phyloP scores from a whole-genome alignment of 2,888 invertebrate species.

The Amblyteles armatorius region DNA sequence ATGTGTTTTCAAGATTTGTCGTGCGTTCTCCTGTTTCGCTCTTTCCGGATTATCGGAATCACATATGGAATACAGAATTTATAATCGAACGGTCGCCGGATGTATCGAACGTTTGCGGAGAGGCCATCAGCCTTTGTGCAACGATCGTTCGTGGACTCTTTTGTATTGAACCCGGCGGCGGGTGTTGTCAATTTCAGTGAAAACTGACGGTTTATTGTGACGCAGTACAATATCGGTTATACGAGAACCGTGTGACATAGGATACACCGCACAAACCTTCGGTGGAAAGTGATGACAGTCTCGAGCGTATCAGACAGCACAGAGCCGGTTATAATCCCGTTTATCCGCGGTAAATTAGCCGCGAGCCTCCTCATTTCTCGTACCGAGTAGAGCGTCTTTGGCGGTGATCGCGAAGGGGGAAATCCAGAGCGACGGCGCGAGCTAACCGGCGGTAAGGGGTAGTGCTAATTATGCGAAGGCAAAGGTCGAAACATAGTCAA shows the following conservation, averaged over 20 bases:
- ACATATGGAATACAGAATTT: not conserved
- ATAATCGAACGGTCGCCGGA: not conserved
- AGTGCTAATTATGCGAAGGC: conserved; percentile 68
- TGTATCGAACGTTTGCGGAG: not conserved
- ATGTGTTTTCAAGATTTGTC: not conserved
- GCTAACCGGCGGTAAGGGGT: conserved; percentile 36
- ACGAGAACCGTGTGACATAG: not conserved
- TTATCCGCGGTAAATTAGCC: conserved; percentile 67
- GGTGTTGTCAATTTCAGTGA: not conserved
- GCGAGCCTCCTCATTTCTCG: conserved; percentile 48
- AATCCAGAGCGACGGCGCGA: conserved; percentile 31
- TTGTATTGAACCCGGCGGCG: not conserved
- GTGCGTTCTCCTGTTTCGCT: no score
- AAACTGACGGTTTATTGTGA: not conserved
- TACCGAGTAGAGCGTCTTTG: conserved; percentile 49
- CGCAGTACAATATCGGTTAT: not conserved
- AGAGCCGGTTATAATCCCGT: conserved; percentile 66
- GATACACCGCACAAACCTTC: not conserved
- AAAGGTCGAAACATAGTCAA: conserved; percentile 68
- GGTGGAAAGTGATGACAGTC: conserved; percentile 15
- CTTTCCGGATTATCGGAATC: not conserved
- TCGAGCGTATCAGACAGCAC: conserved; percentile 56
- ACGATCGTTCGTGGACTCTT: not conserved
- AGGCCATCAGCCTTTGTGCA: not conserved
- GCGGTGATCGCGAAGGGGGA: conserved; percentile 50